Evolutionary conservation across 2,113 vertebrate genomes (phyloP).

Genomic region (Uria aalge): DNA sequence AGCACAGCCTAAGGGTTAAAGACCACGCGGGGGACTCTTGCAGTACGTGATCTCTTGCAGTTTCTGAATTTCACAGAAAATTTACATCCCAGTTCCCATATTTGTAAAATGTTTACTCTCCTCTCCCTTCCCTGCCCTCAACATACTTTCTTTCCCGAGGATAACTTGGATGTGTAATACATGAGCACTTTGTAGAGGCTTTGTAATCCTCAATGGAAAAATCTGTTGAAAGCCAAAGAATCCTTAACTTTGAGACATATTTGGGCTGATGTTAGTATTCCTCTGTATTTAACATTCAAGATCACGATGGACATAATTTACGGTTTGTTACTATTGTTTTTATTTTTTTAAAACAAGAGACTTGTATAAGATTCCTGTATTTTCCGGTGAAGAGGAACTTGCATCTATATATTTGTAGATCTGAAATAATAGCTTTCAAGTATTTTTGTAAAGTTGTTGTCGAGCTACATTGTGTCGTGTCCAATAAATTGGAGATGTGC

Average conservation of each 20-base stretch:
- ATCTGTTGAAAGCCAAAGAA: background rate
- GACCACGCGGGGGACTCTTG: background rate
- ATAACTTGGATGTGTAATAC: background rate
- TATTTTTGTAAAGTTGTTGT: constrained; percentile 43
- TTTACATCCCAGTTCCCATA: background rate
- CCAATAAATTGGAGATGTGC: constrained; percentile 27
- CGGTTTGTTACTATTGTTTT: background rate
- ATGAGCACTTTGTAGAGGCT: background rate
- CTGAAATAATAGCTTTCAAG: background rate
- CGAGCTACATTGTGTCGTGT: background rate
- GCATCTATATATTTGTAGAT: constrained; percentile 39
- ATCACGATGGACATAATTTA: background rate
- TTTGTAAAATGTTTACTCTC: background rate
- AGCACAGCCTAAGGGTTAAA: background rate
- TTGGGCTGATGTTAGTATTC: background rate
- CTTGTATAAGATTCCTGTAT: constrained; percentile 2
- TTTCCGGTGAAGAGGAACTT: background rate
- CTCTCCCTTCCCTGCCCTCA: background rate
- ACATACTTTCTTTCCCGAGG: background rate
- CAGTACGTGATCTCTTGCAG: background rate
- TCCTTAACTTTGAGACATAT: background rate
- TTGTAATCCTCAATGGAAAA: background rate
- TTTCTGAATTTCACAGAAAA: background rate
- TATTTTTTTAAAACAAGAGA: background rate
- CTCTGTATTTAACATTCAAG: background rate